Percentiles rank a stretch among this genome's conserved stretches.
phyloP scores from a whole-genome alignment of 2,888 invertebrate genomes.

The Brachyopa scutellaris region DNA sequence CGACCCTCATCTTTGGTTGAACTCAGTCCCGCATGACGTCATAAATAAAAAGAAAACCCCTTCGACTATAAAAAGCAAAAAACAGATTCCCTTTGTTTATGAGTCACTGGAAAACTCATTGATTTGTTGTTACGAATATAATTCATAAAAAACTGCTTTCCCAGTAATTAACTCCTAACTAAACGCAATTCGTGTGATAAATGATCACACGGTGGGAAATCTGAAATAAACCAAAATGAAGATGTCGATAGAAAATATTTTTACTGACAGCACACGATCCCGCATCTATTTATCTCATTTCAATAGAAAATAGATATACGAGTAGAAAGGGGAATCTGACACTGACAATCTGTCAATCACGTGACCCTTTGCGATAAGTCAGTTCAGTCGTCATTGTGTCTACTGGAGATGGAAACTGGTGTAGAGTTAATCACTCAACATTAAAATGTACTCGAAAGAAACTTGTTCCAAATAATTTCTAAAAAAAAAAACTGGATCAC shows the following conservation, averaged over 20 bases:
- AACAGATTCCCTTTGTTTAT: constrained; percentile 43
- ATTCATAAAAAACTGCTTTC: constrained; percentile 47
- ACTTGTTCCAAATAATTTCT: neutral
- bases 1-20: constrained; percentile 48
- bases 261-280: constrained; percentile 65
- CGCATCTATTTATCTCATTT: constrained; percentile 57
- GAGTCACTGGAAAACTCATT: constrained; percentile 38
- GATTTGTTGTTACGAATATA: constrained; percentile 51
- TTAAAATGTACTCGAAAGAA: neutral
- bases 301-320: constrained; percentile 19
- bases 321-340: constrained; percentile 18
- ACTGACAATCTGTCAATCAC: constrained; percentile 66
- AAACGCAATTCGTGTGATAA: constrained; percentile 46
- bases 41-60: constrained; percentile 52
- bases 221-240: constrained; percentile 51
- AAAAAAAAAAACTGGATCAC: constrained; percentile 22
- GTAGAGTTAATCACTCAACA: constrained; percentile 14
- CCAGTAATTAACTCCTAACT: constrained; percentile 45
- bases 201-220: constrained; percentile 24
- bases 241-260: constrained; percentile 49
- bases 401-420: no score
- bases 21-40: constrained; percentile 63
- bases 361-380: no score
- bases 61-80: constrained; percentile 15
- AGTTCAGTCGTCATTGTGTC: constrained; percentile 51